Evolutionary conservation across 64 coral and sea anemone genomes (phyloP).

Genomic region (Dendrophyllia cribrosa): DNA sequence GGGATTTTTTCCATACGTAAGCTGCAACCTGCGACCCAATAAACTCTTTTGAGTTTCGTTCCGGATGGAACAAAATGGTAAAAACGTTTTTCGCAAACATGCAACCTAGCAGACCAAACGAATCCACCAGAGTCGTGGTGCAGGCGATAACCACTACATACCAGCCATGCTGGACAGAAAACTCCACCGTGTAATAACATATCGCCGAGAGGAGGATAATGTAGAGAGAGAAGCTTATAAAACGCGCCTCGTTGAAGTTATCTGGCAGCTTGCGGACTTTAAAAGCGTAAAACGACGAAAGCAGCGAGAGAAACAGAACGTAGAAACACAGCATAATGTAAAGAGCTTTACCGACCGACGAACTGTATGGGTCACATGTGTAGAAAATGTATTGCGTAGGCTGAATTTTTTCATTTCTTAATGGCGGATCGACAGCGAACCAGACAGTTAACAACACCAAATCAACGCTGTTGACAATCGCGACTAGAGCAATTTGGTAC

Average conservation of each 20-base stretch:
- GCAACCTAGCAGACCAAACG: constrained; percentile 13
- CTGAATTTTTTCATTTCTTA: neutral
- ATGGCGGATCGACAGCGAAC: constrained; percentile 33
- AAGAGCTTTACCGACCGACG: neutral
- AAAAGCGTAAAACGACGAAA: constrained; percentile 55
- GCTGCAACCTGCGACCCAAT: neutral
- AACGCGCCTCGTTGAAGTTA: constrained; percentile 67
- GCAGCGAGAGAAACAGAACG: constrained; percentile 11
- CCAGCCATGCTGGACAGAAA: constrained; percentile 12
- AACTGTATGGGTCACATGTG: constrained; percentile 29
- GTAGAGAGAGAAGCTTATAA: constrained; percentile 66
- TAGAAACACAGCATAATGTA: constrained; percentile 13
- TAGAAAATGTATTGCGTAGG: constrained; percentile 20
- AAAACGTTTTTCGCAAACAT: constrained; percentile 21
- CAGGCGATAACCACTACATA: constrained; percentile 8
- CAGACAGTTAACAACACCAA: neutral
- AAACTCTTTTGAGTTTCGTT: neutral
- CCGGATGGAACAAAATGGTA: constrained; percentile 27
- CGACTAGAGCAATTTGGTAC: constrained; percentile 10
- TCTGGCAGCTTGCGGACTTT: constrained; percentile 52
- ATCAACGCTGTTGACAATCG: constrained; percentile 16
- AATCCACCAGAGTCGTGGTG: neutral
- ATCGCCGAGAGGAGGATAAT: constrained; percentile 46
- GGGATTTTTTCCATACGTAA: neutral
- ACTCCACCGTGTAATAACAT: constrained; percentile 19